phyloP scores from a whole-genome alignment of 2,797 vertebrate genomes.

The Bucorvus abyssinicus region DNA sequence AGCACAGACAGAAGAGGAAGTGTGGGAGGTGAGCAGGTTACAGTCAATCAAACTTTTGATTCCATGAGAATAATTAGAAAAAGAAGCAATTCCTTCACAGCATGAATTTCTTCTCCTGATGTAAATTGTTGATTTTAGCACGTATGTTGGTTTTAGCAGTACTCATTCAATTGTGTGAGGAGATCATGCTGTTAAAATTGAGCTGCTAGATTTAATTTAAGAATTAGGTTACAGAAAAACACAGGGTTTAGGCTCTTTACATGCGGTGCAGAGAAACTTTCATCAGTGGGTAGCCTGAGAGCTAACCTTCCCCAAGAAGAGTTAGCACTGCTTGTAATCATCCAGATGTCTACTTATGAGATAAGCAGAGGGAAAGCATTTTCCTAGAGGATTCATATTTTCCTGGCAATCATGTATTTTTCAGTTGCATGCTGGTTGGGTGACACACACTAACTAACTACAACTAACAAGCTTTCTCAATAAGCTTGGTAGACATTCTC shows the following conservation, averaged over 20 bases:
- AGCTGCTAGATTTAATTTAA: conserved; percentile 36
- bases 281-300: background rate
- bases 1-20: conserved; percentile 23
- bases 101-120: conserved; percentile 23
- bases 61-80: conserved; percentile 31
- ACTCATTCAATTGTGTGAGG: background rate
- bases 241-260: background rate
- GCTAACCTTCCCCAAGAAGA: background rate
- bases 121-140: conserved; percentile 46
- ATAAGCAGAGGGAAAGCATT: background rate
- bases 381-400: background rate
- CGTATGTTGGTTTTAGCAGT: background rate
- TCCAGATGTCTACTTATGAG: background rate
- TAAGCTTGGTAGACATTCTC: background rate
- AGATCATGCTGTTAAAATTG: conserved; percentile 50
- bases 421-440: background rate
- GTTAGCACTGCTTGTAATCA: background rate
- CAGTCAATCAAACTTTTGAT: conserved; percentile 42
- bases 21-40: conserved; percentile 21
- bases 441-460: background rate
- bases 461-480: background rate
- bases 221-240: conserved; percentile 40
- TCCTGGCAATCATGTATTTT: background rate
- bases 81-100: conserved; percentile 42
- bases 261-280: conserved; percentile 10